Conservation (phyloP, 2,888 invertebrate species). For the Tridacna gigas region DNA sequence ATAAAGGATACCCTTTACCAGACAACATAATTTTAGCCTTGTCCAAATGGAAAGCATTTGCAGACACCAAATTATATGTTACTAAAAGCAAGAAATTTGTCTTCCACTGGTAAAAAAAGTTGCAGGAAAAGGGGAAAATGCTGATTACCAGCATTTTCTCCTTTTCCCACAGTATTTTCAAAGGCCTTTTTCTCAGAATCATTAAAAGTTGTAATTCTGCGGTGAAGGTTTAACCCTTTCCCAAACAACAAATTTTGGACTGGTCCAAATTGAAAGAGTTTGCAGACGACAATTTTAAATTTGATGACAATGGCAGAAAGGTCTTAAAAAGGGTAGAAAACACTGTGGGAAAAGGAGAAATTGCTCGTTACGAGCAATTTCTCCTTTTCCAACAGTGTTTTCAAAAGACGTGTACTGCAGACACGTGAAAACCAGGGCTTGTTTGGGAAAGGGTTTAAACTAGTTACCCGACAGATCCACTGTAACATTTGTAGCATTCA, state of each 20-base stretch:
- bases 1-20: too few relatives aligned
- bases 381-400: not conserved
- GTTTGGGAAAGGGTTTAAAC: not conserved
- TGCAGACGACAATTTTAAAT: not conserved
- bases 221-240: not conserved
- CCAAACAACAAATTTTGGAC: not conserved
- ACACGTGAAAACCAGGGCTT: not conserved
- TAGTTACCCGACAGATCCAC: conserved; percentile 74
- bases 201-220: too few relatives aligned
- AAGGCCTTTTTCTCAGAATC: too few relatives aligned
- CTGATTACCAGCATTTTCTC: too few relatives aligned
- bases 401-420: not conserved
- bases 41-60: too few relatives aligned
- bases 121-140: too few relatives aligned
- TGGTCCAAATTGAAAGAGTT: not conserved
- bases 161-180: too few relatives aligned
- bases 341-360: not conserved
- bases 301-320: not conserved
- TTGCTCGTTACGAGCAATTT: not conserved
- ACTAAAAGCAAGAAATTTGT: too few relatives aligned
- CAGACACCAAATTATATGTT: too few relatives aligned
- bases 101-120: too few relatives aligned
- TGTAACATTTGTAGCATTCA: conserved; percentile 71
- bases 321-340: not conserved
- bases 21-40: too few relatives aligned